phyloP scores from a whole-genome alignment of 2,888 invertebrate species.

The Lasioglossum calceatum region DNA sequence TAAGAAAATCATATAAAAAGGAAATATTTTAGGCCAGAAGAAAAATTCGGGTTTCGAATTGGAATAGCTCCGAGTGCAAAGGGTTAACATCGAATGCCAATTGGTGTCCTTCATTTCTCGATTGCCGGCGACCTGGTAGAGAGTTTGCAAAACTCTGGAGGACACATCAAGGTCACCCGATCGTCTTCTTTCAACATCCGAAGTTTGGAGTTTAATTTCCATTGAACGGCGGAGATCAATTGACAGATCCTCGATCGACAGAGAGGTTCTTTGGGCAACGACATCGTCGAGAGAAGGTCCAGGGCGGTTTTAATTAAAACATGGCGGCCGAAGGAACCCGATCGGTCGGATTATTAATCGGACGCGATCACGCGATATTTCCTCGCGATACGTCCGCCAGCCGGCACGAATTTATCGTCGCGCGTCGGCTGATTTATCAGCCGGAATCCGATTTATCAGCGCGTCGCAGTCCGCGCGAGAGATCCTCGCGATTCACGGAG shows the following conservation, averaged over 20 bases:
- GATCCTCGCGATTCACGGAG: conserved; percentile 60
- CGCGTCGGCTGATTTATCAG: conserved; percentile 68
- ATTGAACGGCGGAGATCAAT: background rate
- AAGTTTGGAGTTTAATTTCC: background rate
- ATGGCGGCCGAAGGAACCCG: conserved; percentile 50
- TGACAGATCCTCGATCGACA: background rate
- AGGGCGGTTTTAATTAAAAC: conserved; percentile 60
- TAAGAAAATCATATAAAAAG: too few species aligned
- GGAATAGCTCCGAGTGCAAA: too few species aligned
- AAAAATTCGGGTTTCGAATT: too few species aligned
- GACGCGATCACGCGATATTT: conserved; percentile 77
- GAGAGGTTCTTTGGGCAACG: background rate
- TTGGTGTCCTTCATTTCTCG: background rate
- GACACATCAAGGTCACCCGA: background rate
- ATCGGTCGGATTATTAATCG: conserved; percentile 72
- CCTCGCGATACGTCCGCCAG: conserved; percentile 69
- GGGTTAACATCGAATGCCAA: background rate
- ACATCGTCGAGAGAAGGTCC: background rate
- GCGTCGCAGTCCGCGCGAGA: conserved; percentile 58
- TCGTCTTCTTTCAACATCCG: too few species aligned
- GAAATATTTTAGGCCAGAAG: too few species aligned
- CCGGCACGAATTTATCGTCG: conserved; percentile 69
- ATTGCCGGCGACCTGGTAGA: too few species aligned
- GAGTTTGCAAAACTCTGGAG: background rate
- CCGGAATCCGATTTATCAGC: conserved; percentile 70